Evolutionary conservation across 2,888 invertebrate genomes (phyloP).

Genomic region (Leptinotarsa peninsularis): DNA sequence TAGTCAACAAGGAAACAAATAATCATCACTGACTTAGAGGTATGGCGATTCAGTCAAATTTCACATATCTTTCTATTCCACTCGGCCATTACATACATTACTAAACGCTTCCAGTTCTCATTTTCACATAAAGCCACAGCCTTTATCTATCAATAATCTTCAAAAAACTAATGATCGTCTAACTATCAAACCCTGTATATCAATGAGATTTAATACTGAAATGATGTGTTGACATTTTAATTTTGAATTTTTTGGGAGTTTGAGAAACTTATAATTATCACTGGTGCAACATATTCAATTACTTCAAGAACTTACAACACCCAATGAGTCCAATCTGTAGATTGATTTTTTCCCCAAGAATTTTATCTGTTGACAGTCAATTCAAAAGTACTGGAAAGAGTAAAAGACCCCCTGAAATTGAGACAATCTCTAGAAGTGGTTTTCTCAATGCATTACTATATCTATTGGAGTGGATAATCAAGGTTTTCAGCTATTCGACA

Average conservation of each 20-base stretch:
- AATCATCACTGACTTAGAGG: conserved; percentile 1
- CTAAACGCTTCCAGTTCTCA: conserved; percentile 29
- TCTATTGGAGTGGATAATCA: neutral
- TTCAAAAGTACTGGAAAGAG: neutral
- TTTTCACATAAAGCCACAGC: conserved; percentile 46
- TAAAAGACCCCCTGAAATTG: neutral
- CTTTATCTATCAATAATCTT: conserved; percentile 41
- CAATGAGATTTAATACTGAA: conserved; percentile 48
- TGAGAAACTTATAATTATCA: conserved; percentile 11
- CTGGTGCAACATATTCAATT: neutral
- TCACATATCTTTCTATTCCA: conserved; percentile 25
- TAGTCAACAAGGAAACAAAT: conserved; percentile 1
- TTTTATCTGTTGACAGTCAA: neutral
- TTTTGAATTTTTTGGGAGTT: conserved; percentile 1
- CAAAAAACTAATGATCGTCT: conserved; percentile 36
- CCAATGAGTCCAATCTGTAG: neutral
- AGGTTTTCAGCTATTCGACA: conserved; percentile 11
- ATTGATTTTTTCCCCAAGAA: neutral
- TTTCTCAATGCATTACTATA: neutral
- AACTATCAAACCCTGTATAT: conserved; percentile 52
- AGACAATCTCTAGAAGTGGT: neutral
- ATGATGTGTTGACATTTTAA: conserved; percentile 25
- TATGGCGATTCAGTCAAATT: conserved; percentile 25
- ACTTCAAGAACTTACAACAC: neutral
- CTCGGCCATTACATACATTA: conserved; percentile 13